A percentile compares a stretch with the other conserved stretches of the same genome.
Conservation (phyloP, 2,113 vertebrate species). For the Tylochromis polylepis region DNA sequence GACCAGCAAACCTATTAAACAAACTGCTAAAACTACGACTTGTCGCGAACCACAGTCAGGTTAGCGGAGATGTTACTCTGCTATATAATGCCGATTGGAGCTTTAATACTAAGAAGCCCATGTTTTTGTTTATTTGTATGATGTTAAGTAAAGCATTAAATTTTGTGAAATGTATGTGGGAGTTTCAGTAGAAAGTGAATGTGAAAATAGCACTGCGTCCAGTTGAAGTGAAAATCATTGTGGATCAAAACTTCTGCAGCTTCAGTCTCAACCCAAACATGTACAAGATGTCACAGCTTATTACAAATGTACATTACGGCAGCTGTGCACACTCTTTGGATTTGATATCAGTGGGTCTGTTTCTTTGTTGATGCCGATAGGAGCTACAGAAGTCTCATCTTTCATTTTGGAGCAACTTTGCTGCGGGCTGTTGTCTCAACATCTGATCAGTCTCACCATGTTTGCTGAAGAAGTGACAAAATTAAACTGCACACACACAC, state of each 20-base stretch:
- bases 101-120: neutral
- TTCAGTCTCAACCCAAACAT: neutral
- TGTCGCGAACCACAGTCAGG: neutral
- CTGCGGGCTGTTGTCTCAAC: slow-evolving; percentile 21
- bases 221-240: neutral
- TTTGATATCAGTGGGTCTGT: neutral
- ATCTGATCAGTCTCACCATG: slow-evolving; percentile 21
- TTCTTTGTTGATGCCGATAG: neutral
- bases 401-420: neutral
- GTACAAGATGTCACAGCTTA: neutral
- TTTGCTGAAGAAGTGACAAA: slow-evolving; percentile 7
- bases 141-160: neutral
- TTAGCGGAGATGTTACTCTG: neutral
- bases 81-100: neutral
- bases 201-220: neutral
- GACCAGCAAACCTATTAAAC: too few species aligned
- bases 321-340: neutral
- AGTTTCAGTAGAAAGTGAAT: neutral
- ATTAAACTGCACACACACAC: neutral
- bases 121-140: neutral
- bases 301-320: neutral
- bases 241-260: neutral
- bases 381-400: neutral
- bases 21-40: neutral
- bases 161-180: neutral